phyloP scores from a whole-genome alignment of 1,140 invertebrate species.

The Littorina saxatilis region DNA sequence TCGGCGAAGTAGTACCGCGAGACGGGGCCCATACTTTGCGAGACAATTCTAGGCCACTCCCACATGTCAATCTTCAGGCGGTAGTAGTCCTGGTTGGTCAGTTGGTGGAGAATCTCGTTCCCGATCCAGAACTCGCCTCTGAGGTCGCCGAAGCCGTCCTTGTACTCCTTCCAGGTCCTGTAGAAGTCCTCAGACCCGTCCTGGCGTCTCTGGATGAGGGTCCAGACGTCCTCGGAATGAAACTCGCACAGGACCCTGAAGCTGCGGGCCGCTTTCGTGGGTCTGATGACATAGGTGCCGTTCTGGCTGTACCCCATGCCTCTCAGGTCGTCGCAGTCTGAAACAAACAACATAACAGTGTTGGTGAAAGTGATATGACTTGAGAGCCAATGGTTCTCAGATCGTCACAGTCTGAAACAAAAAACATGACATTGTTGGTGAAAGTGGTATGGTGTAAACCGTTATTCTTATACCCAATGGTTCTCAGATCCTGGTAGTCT shows the following conservation, averaged over 20 bases:
- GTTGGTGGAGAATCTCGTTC: conserved; percentile 73
- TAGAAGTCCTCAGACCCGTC: conserved; percentile 89
- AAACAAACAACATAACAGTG: background rate
- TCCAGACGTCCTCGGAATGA: conserved; percentile 87
- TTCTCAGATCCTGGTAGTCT: conserved; percentile 51
- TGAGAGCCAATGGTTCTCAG: conserved; percentile 28
- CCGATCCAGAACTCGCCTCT: conserved; percentile 80
- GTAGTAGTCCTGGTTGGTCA: conserved; percentile 75
- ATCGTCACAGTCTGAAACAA: conserved; percentile 55
- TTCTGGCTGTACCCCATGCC: conserved; percentile 35
- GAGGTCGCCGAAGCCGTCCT: conserved; percentile 94
- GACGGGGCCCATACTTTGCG: background rate
- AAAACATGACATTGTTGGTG: background rate
- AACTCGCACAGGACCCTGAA: conserved; percentile 86
- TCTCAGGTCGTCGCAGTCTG: conserved; percentile 54
- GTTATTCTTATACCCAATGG: background rate
- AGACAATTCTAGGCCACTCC: conserved; percentile 72
- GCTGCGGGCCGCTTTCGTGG: conserved; percentile 81
- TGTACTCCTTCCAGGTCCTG: conserved; percentile 93
- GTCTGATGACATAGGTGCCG: conserved; percentile 84
- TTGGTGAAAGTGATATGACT: background rate
- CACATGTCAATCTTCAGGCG: conserved; percentile 81
- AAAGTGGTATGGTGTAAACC: background rate
- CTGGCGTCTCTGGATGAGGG: conserved; percentile 86
- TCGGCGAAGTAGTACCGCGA: conserved; percentile 47